Conservation (phyloP, 2,888 invertebrate genomes). For the Ectemnius continuus region DNA sequence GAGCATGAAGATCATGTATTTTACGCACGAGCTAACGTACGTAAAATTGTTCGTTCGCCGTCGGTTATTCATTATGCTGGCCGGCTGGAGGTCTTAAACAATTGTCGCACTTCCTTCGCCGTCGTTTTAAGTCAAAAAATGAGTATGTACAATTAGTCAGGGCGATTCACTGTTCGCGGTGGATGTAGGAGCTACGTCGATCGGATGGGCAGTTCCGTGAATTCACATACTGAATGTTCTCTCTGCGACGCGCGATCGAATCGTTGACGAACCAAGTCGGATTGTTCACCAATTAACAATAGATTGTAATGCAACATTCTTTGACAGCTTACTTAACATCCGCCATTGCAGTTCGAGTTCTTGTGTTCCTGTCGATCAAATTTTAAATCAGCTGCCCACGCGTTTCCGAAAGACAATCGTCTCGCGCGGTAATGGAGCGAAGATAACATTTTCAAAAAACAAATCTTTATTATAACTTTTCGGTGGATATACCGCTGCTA, state of each 20-base stretch:
- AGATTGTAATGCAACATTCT: constrained; percentile 53
- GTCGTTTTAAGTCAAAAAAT: not conserved
- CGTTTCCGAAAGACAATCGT: constrained; percentile 20
- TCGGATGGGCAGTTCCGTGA: constrained; percentile 17
- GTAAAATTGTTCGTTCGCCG: constrained; percentile 86
- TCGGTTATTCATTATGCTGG: constrained; percentile 78
- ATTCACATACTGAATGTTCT: constrained; percentile 40
- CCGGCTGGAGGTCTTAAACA: constrained; percentile 21
- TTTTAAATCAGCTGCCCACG: constrained; percentile 50
- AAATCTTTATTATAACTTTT: not conserved
- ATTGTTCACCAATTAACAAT: constrained; percentile 29
- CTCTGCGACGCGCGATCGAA: constrained; percentile 18
- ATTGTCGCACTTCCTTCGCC: constrained; percentile 16
- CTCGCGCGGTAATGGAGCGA: not conserved
- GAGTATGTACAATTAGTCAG: constrained; percentile 20
- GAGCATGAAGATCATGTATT: constrained; percentile 92
- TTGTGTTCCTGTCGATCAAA: constrained; percentile 35
- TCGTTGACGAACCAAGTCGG: constrained; percentile 24
- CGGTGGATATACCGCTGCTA: not conserved
- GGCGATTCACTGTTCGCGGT: constrained; percentile 21
- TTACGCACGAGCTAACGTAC: constrained; percentile 91
- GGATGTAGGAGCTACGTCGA: constrained; percentile 33
- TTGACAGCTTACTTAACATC: constrained; percentile 58
- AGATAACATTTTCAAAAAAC: no score
- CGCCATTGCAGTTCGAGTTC: constrained; percentile 55